Percentiles rank a stretch among this genome's conserved stretches.
Conservation (phyloP, 2,888 invertebrate genomes). For the Notodonta ziczac region DNA sequence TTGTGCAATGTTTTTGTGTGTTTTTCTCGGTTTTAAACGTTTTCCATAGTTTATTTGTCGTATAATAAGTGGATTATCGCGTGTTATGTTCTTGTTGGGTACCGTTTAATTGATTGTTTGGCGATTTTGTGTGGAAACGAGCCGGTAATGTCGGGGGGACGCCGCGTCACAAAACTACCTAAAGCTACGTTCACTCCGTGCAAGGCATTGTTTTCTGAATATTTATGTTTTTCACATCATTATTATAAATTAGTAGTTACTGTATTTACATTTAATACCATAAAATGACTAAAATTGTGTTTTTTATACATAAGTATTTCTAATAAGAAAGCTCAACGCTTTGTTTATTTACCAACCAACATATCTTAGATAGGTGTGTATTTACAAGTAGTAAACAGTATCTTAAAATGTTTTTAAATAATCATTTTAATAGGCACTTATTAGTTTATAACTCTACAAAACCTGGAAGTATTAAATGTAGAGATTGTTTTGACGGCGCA, state of each 20-base stretch:
- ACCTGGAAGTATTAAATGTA: background rate
- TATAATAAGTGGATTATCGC: conserved; percentile 56
- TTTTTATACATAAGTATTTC: background rate
- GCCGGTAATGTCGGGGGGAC: conserved; percentile 53
- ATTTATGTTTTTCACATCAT: conserved; percentile 18
- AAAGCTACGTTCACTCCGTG: conserved; percentile 69
- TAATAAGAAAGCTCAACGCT: background rate
- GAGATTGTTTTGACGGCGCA: background rate
- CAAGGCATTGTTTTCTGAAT: conserved; percentile 45
- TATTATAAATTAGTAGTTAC: background rate
- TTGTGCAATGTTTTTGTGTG: conserved; percentile 69
- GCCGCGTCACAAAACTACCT: conserved; percentile 47
- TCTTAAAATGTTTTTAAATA: background rate
- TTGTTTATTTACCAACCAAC: background rate
- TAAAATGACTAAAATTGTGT: background rate
- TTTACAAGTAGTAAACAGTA: no score
- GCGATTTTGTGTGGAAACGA: conserved; percentile 49
- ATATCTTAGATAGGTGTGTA: background rate
- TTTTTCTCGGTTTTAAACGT: conserved; percentile 61
- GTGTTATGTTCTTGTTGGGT: conserved; percentile 43
- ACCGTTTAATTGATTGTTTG: conserved; percentile 37
- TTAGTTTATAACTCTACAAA: background rate
- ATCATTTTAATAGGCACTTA: no score
- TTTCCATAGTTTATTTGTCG: conserved; percentile 42
- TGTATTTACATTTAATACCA: background rate